Conservation (phyloP, 2,113 vertebrate genomes). For the Atrichornis clamosus region DNA sequence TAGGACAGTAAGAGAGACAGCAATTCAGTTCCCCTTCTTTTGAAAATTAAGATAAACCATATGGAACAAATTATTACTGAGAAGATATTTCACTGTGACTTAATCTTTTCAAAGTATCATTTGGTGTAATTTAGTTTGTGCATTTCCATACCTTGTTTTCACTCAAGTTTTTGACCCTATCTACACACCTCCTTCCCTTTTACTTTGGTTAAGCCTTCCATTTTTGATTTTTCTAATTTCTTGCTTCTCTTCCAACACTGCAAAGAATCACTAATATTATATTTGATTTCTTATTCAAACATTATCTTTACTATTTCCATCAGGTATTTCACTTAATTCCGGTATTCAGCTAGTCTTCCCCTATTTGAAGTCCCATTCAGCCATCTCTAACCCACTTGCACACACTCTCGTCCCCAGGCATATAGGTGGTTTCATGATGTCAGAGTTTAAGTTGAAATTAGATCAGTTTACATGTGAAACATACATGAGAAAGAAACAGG, state of each 20-base stretch:
- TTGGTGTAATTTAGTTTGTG: not conserved
- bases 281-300: not conserved
- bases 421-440: not conserved
- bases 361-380: not conserved
- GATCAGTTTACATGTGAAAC: not conserved
- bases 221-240: not conserved
- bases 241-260: not conserved
- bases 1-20: not conserved
- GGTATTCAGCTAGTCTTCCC: not conserved
- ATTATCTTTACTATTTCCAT: not conserved
- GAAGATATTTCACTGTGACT: not conserved
- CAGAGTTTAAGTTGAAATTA: not conserved
- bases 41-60: not conserved
- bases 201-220: not conserved
- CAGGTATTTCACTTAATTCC: not conserved
- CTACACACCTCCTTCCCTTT: not conserved
- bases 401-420: not conserved
- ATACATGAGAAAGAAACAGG: not conserved
- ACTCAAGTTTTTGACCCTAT: not conserved
- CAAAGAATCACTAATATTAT: not conserved
- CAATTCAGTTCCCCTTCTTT: not conserved
- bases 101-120: not conserved
- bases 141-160: not conserved
- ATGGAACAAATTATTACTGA: not conserved
- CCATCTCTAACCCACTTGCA: not conserved